These are phyloP conservation scores for Myrmophylax atrothorax DNA, from an alignment of 2,113 vertebrate species.

Conservation along the genomic window DNA sequence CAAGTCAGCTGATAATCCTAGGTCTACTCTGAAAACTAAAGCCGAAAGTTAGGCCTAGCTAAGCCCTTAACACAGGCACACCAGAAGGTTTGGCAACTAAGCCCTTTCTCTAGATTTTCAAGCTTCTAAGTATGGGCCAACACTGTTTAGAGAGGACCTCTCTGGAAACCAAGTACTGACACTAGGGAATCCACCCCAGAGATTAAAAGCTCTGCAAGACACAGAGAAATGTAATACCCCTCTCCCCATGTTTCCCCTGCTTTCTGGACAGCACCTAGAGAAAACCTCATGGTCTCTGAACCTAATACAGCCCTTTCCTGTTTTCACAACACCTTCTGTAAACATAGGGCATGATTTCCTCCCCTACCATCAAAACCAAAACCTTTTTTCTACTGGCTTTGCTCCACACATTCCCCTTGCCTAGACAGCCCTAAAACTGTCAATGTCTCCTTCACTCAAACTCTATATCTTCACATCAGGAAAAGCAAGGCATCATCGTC, in stretches of 20 bases:
- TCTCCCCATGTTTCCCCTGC: neutral
- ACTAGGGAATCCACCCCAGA: neutral
- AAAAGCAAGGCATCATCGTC: neutral
- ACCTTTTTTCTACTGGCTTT: neutral
- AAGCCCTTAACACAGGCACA: neutral
- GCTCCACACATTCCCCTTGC: neutral
- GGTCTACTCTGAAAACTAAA: no score
- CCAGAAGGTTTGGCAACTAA: neutral
- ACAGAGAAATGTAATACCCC: neutral
- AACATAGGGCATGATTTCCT: fast-evolving
- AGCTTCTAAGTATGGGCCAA: neutral
- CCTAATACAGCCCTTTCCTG: neutral
- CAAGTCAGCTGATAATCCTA: no score
- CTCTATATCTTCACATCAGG: neutral
- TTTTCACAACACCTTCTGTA: neutral
- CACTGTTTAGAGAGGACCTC: neutral
- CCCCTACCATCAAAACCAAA: neutral
- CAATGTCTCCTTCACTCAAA: neutral
- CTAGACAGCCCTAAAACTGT: neutral
- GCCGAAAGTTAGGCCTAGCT: no score
- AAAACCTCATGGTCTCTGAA: neutral
- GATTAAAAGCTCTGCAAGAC: neutral
- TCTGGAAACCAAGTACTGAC: neutral
- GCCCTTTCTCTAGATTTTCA: neutral
- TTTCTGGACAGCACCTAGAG: neutral